These are phyloP conservation scores for Nycticorax nycticorax DNA, from an alignment of 2,113 vertebrate genomes.

Conservation along the genomic window DNA sequence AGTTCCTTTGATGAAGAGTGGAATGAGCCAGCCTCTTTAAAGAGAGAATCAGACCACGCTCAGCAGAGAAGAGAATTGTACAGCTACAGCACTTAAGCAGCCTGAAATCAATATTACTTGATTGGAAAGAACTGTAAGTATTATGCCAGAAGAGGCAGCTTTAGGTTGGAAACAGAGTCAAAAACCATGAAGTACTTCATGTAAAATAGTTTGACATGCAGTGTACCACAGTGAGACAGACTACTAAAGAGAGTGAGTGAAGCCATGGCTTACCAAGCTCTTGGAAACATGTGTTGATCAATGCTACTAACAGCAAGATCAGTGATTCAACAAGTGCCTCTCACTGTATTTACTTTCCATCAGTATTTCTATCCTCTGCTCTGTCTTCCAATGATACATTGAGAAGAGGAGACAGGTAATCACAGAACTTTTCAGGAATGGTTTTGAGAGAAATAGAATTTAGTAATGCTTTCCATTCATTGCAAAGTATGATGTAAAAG, in stretches of 20 bases:
- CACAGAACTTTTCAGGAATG: not conserved
- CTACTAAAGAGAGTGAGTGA: not conserved
- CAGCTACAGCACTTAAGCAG: not conserved
- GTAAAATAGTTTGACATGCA: conserved; percentile 19
- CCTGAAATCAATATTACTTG: conserved; percentile 31
- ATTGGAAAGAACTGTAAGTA: conserved; percentile 32
- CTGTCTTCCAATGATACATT: not conserved
- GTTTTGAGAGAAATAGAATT: conserved; percentile 25
- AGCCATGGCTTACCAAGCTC: not conserved
- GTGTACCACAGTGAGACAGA: not conserved
- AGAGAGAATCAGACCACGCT: not conserved
- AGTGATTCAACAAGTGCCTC: not conserved
- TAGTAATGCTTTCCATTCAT: not conserved
- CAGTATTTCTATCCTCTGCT: not conserved
- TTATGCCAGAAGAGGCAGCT: not conserved
- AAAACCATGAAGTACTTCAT: not conserved
- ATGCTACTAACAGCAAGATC: not conserved
- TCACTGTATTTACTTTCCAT: not conserved
- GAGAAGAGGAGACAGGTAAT: not conserved
- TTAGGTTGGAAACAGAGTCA: conserved; percentile 14
- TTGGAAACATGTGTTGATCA: not conserved
- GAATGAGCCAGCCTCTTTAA: conserved; percentile 24
- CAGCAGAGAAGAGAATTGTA: not conserved
- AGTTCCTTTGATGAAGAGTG: conserved; percentile 12
- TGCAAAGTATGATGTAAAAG: not conserved